These are phyloP conservation scores for Podiceps cristatus DNA, from an alignment of 2,113 vertebrate genomes.

Conservation along the genomic window DNA sequence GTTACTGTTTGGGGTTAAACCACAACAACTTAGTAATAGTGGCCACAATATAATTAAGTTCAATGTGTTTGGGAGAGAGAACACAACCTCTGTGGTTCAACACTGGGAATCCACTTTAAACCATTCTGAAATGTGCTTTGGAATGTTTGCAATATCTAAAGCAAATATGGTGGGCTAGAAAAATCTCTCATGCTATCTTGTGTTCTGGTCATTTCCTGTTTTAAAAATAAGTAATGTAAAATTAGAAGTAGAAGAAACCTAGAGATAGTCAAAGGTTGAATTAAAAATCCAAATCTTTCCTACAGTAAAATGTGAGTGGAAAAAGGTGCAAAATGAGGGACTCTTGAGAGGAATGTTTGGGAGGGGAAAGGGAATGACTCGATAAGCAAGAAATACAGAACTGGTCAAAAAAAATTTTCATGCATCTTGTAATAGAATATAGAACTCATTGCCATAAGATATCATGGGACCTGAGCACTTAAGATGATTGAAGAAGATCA, in stretches of 20 bases:
- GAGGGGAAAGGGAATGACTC: background rate
- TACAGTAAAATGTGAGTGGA: background rate
- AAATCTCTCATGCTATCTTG: background rate
- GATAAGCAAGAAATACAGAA: background rate
- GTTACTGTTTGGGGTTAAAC: too few relatives aligned
- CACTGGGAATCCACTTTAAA: background rate
- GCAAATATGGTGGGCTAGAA: background rate
- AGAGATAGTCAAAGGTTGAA: background rate
- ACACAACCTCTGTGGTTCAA: background rate
- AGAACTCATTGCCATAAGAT: background rate
- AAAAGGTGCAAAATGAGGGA: background rate
- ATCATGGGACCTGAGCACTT: background rate
- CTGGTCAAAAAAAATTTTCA: slow-evolving; percentile 1
- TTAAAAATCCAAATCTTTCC: too few relatives aligned
- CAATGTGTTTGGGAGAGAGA: background rate
- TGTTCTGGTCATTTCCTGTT: background rate
- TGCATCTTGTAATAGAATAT: background rate
- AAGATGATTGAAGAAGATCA: slow-evolving; percentile 4
- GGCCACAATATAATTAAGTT: background rate
- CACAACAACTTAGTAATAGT: background rate
- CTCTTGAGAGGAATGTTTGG: background rate
- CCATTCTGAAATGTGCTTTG: background rate
- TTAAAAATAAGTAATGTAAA: background rate
- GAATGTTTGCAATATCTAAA: background rate
- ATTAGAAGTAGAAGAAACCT: background rate